Base-by-base conservation (phyloP, 1,140 invertebrate species). In the Saxidomus purpurata region DNA sequence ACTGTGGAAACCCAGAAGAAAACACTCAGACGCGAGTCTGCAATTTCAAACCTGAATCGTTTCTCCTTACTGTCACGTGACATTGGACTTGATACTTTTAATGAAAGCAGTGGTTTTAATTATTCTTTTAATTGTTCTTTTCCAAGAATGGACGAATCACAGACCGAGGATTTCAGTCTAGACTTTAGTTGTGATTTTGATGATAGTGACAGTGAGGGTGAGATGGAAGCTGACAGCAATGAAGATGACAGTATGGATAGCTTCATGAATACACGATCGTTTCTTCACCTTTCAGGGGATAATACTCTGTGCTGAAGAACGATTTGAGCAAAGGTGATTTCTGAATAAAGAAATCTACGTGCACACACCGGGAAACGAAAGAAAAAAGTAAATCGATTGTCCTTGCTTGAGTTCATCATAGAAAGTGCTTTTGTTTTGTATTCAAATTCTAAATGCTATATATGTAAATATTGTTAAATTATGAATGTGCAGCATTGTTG, bases 121-220 rank as follows among this genome's bases (percentile, higher is more conserved):
- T 87, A 80, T 38, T 79, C 85, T 1, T 88, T 88, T 52, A 40
- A 88, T 36, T 88, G 86, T 55, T 79, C 86, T 0, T 88, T 88
- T 52, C 86, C 71, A 0, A 52, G 55, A 63, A 69, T 88, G 76
- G 86, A 88, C 43, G 86, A 88, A 22, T 47, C 74, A 0, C 76
- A 88, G 34, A 61, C 31, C 22, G 69, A 47, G 34, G 61, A 88
- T 71, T 52, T 63, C 11, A 81, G 59, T 38, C 11, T 43, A 22
- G 69, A 85, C 34, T 76, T 85, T n/a, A 55, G 43, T 34, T 79
- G 69, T 61, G 34, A 55, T 52, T 84, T 71, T 84, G 82, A 71
- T n/a, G 67, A 84, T 9, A 71, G 38, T n/a, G 82, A 84, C 25
- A 40, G n/a, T 36, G 79, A 63, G 17, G 25, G 19, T 59, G 47